Base-by-base conservation (phyloP, 2,888 invertebrate genomes). In the Coleophora deauratella region DNA sequence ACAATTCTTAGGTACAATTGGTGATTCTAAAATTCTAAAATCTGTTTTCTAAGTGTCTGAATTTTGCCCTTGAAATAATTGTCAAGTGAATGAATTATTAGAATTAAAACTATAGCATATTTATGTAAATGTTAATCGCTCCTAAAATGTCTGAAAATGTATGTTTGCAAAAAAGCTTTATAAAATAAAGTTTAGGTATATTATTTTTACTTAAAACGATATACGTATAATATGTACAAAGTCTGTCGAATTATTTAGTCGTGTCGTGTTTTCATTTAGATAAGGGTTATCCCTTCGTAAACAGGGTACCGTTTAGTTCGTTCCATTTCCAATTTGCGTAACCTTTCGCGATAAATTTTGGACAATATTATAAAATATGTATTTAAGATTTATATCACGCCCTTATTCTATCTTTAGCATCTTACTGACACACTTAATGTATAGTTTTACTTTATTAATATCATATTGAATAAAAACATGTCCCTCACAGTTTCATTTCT, bases 381-480 rank as follows among this genome's bases (percentile, higher is more conserved):
- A 54, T 53, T 44, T 47, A 45, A 50, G 9, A 31, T n/a, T n/a
- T 49, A 27, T 38, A 41, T 48, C 50, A 6, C 35, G 62, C 64
- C 74, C 73, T 70, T 72, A 67, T 73, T 72, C 67, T 49, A 21
- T n/a, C n/a, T n/a, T n/a, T n/a, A n/a, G n/a, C n/a, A n/a, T n/a
- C n/a, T n/a, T n/a, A n/a, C n/a, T n/a, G n/a, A 21, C 21, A 21
- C 21, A 4, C 21, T 3, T 21, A 21, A 21, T 21, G 21, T 21
- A 3, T n/a, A n/a, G n/a, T n/a, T n/a, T n/a, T n/a, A n/a, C n/a
- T n/a, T n/a, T n/a, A n/a, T n/a, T n/a, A n/a, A n/a, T n/a, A n/a
- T n/a, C n/a, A n/a, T n/a, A n/a, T n/a, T n/a, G n/a, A n/a, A n/a
- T n/a, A n/a, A n/a, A n/a, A n/a, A n/a, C n/a, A n/a, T n/a, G n/a